These are phyloP conservation scores for Encarsia formosa DNA, from an alignment of 2,888 invertebrate genomes.

Conservation along the genomic window DNA sequence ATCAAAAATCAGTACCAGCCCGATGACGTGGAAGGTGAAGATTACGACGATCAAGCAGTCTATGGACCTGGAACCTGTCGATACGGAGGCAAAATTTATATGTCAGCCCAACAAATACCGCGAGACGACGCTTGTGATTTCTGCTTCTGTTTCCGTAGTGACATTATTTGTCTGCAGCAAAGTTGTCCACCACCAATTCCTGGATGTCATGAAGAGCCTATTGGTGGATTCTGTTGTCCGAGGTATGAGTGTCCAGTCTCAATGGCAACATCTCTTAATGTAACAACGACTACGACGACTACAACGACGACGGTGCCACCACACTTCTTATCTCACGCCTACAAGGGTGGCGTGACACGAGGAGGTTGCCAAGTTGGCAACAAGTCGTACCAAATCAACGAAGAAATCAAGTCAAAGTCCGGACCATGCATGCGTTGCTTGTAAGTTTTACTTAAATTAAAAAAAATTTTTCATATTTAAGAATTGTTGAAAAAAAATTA, in stretches of 20 bases:
- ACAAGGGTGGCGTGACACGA: slow-evolving; percentile 69
- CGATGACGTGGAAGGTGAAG: slow-evolving; percentile 64
- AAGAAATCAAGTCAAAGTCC: slow-evolving; percentile 78
- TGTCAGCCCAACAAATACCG: slow-evolving; percentile 92
- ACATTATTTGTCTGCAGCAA: slow-evolving; percentile 91
- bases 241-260: slow-evolving; percentile 90
- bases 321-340: slow-evolving; percentile 75
- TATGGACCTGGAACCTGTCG: slow-evolving; percentile 88
- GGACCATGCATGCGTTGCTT: slow-evolving; percentile 93
- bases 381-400: slow-evolving; percentile 79
- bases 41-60: slow-evolving; percentile 69
- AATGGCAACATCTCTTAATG: slow-evolving; percentile 76
- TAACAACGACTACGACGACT: slow-evolving; percentile 83
- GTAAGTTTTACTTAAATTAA: slow-evolving; percentile 60
- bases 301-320: slow-evolving; percentile 82
- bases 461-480: slow-evolving; percentile 3
- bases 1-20: slow-evolving; percentile 60
- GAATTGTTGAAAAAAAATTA: slow-evolving; percentile 1
- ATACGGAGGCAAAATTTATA: slow-evolving; percentile 88
- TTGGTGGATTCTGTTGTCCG: slow-evolving; percentile 91
- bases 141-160: slow-evolving; percentile 95
- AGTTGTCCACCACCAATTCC: slow-evolving; percentile 92
- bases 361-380: slow-evolving; percentile 85
- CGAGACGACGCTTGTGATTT: slow-evolving; percentile 93
- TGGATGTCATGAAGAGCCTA: slow-evolving; percentile 87